Base-by-base conservation (phyloP, 2,888 invertebrate genomes). In the Mythimna lalbum region DNA sequence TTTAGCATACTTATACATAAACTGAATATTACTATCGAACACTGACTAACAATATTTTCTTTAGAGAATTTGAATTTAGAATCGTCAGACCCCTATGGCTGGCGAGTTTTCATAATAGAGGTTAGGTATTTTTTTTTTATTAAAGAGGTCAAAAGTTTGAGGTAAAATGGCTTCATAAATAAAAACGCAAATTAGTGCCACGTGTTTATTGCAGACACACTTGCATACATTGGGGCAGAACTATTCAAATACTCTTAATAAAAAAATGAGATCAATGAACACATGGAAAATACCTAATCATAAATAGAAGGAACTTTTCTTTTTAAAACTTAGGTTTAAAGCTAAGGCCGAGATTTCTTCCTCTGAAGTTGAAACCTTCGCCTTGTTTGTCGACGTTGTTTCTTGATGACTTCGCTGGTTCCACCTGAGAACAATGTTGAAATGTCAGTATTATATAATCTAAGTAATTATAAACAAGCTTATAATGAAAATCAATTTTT, bases 241-340 rank as follows among this genome's bases (percentile, higher is more conserved):
- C 86, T 84, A 74, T 87, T 86, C 60, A 70, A 77, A 50, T 75
- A 78, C 36, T 33, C 66, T 78, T 65, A 80, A 69, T 71, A 77
- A 72, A 69, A 68, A 62, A 70, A 76, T 86, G 77, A 83, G 74
- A 70, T 85, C 74, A 73, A 49, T 73, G 85, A 88, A 86, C 87
- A 89, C 89, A 87, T 89, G 83, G 87, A 88, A 90, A 89, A 87
- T 84, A 89, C 63, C 39, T 57, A 33, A 36, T 59, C 14, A 49
- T 73, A 39, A 50, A 50, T 27, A 43, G 56, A 27, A 33, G 52
- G 21, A 59, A 33, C 7, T 43, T 52, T 39, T 27, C n/a, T 53
- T 56, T 57, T 90, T 91, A 96, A 84, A 94, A 95, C 82, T 94
- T 95, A n/a, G 92, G 75, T 77, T 92, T 94, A 3, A 95, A 86